phyloP scores from a whole-genome alignment of 1,140 invertebrate genomes.

The Rhizoglyphus robini region DNA sequence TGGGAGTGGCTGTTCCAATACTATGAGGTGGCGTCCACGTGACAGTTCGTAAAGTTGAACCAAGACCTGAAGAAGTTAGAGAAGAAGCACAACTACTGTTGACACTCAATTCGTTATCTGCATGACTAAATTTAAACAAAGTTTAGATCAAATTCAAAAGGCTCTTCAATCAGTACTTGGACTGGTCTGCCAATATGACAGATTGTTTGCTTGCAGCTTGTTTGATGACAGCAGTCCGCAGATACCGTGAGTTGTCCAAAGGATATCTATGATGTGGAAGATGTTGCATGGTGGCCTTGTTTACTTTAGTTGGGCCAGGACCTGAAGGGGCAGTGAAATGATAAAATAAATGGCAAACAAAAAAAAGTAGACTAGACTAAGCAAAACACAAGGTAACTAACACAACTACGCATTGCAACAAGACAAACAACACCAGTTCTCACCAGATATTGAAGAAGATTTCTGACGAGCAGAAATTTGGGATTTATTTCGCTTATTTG shows the following conservation, averaged over 20 bases:
- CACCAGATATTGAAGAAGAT: conserved; percentile 10
- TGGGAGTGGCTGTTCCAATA: conserved; percentile 77
- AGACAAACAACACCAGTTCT: neutral
- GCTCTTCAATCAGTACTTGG: conserved; percentile 2
- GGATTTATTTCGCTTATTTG: conserved; percentile 10
- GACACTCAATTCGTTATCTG: neutral
- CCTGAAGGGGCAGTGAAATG: neutral
- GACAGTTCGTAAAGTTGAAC: conserved; percentile 42
- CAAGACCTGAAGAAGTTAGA: conserved; percentile 36
- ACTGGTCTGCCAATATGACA: neutral
- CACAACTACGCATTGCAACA: neutral
- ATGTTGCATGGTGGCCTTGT: neutral
- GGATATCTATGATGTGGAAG: neutral
- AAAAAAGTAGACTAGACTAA: neutral
- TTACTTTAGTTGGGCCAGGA: neutral
- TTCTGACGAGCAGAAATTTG: conserved; percentile 1
- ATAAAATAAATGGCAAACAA: neutral
- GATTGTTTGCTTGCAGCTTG: conserved; percentile 20
- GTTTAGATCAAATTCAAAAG: neutral
- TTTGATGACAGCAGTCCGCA: conserved; percentile 21
- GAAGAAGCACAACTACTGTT: conserved; percentile 24
- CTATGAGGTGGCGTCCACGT: conserved; percentile 75
- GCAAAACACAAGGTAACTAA: neutral
- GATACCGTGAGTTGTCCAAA: conserved; percentile 13
- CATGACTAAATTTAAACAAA: neutral